These are phyloP conservation scores for Allacma fusca DNA, from an alignment of 2,888 invertebrate species.

Conservation along the genomic window DNA sequence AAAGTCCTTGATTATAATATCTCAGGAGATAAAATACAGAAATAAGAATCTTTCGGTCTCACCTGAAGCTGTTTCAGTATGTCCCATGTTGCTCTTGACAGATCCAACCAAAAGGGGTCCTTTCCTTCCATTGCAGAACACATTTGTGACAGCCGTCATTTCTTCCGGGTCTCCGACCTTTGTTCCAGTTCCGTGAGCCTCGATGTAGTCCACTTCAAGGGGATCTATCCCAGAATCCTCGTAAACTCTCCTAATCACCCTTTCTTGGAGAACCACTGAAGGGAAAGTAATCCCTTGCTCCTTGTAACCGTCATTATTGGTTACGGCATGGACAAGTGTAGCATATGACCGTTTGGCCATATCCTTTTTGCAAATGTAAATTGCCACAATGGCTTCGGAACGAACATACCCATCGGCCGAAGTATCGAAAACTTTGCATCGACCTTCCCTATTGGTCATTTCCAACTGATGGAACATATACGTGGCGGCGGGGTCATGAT, in stretches of 20 bases:
- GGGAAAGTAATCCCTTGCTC: conserved; percentile 64
- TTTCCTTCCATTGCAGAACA: too few relatives aligned
- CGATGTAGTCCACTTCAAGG: conserved; percentile 76
- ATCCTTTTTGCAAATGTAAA: conserved; percentile 81
- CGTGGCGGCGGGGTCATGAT: conserved; percentile 63
- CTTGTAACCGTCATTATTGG: conserved; percentile 89
- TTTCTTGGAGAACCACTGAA: conserved; percentile 57
- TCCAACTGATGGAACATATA: not conserved
- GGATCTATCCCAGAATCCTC: conserved; percentile 75
- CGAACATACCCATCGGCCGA: conserved; percentile 86
- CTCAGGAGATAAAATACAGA: too few relatives aligned
- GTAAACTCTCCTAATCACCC: conserved; percentile 73
- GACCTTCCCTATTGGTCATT: not conserved
- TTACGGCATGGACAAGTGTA: conserved; percentile 83
- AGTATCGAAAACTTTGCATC: conserved; percentile 69
- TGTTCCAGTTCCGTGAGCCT: conserved; percentile 85
- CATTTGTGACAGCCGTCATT: conserved; percentile 91
- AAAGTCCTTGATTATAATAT: conserved; percentile 76
- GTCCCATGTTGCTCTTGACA: too few relatives aligned
- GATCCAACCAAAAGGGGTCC: too few relatives aligned
- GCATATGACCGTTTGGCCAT: conserved; percentile 84
- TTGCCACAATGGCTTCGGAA: conserved; percentile 83
- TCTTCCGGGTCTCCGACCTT: conserved; percentile 97
- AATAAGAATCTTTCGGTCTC: too few relatives aligned
- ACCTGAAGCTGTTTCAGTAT: too few relatives aligned